Evolutionary conservation across 2,113 vertebrate genomes (phyloP).

Genomic region (Carettochelys insculpta): DNA sequence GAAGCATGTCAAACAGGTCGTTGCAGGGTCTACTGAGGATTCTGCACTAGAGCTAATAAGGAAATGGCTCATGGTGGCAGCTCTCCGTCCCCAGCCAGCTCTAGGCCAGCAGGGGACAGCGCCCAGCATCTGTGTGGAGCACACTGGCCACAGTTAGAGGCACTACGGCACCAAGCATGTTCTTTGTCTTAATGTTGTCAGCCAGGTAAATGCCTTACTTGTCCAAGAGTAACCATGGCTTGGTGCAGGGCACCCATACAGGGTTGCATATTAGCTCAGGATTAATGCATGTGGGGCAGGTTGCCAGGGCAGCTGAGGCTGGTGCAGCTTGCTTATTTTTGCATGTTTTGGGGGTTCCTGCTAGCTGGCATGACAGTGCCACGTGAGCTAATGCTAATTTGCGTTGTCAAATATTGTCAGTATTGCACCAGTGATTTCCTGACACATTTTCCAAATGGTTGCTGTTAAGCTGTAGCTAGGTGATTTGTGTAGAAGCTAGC

Average conservation of each 20-base stretch:
- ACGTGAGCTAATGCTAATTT: slow-evolving; percentile 23
- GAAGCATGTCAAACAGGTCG: too few relatives aligned
- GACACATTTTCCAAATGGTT: background rate
- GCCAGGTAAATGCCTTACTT: background rate
- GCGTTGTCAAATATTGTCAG: slow-evolving; percentile 31
- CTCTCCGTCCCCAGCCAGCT: too few relatives aligned
- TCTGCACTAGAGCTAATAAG: too few relatives aligned
- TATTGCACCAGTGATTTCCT: slow-evolving; percentile 7
- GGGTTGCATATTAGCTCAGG: rapidly evolving
- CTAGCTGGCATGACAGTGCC: slow-evolving; percentile 31
- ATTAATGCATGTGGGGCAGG: background rate
- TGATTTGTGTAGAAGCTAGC: background rate
- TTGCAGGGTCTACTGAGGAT: too few relatives aligned
- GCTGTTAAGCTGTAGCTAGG: background rate
- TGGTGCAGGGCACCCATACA: background rate
- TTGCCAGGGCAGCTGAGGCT: background rate
- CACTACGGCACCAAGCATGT: rapidly evolving
- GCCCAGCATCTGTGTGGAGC: too few relatives aligned
- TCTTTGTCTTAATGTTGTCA: background rate
- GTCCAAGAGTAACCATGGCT: rapidly evolving
- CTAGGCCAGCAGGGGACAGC: too few relatives aligned
- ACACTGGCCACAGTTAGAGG: too few relatives aligned
- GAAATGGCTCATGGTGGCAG: too few relatives aligned
- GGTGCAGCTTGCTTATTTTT: background rate
- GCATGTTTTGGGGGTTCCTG: background rate